phyloP scores from a whole-genome alignment of 2,113 vertebrate species.

The Parus major region DNA sequence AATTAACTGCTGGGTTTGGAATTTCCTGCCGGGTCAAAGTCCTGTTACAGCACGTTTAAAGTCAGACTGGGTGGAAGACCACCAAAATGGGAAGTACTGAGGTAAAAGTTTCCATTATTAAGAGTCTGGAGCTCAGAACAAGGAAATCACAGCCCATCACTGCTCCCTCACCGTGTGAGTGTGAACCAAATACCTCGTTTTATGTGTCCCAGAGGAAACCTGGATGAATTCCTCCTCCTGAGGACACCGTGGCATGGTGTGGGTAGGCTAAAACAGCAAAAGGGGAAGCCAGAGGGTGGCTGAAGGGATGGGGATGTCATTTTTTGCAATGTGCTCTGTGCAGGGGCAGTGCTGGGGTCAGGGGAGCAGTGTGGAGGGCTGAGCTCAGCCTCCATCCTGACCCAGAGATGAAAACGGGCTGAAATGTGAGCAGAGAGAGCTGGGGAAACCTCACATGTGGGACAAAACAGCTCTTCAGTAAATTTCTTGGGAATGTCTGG shows the following conservation, averaged over 20 bases:
- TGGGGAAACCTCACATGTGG: not conserved
- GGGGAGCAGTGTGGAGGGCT: not conserved
- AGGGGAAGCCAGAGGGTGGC: not conserved
- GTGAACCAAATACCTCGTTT: not conserved
- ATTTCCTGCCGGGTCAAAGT: not conserved
- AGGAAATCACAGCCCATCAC: not conserved
- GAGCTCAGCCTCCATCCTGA: not conserved
- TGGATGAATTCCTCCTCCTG: not conserved
- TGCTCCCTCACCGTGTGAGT: not conserved
- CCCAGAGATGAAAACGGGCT: not conserved
- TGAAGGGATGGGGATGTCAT: not conserved
- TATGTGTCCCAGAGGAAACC: not conserved
- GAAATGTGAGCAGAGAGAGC: not conserved
- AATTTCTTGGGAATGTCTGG: not conserved
- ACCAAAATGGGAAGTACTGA: not conserved
- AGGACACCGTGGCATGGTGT: not conserved
- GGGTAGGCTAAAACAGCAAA: not conserved
- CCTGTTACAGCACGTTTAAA: not conserved
- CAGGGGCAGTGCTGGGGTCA: not conserved
- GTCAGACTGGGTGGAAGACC: not conserved
- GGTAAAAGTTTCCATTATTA: constrained; percentile 37
- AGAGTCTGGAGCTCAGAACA: not conserved
- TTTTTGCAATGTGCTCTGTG: not conserved
- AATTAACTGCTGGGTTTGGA: not conserved
- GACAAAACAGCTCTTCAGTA: not conserved